phyloP scores from a whole-genome alignment of 2,888 invertebrate species.

The Lithophane semibrunnea region DNA sequence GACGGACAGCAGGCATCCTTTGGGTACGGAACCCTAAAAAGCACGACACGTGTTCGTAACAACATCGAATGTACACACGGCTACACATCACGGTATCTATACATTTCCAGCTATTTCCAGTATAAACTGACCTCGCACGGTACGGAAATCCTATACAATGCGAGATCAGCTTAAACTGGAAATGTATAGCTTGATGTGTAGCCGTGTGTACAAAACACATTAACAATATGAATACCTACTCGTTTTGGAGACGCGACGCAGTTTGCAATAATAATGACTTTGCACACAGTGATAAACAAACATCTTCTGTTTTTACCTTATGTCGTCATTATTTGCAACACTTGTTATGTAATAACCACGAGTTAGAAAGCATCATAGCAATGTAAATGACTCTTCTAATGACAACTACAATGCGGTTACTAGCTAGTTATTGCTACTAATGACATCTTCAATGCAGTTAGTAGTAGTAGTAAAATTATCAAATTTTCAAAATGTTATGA shows the following conservation, averaged over 20 bases:
- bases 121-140: too few species aligned
- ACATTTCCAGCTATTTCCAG: too few species aligned
- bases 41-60: not conserved
- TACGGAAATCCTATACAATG: too few species aligned
- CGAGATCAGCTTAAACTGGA: too few species aligned
- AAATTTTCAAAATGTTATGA: too few species aligned
- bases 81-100: too few species aligned
- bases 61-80: not conserved
- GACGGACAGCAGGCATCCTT: not conserved
- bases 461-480: too few species aligned
- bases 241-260: constrained; percentile 12
- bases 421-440: too few species aligned
- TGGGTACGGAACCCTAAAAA: not conserved
- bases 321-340: not conserved
- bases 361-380: constrained; percentile 9
- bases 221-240: constrained; percentile 31
- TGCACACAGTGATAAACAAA: not conserved
- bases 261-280: constrained; percentile 25
- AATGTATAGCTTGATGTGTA: too few species aligned
- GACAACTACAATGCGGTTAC: not conserved
- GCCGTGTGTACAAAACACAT: not conserved
- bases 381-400: not conserved
- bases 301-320: constrained; percentile 7
- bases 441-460: too few species aligned
- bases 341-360: not conserved